These are phyloP conservation scores for Rafetus swinhoei DNA, from an alignment of 2,113 vertebrate species.

Conservation along the genomic window DNA sequence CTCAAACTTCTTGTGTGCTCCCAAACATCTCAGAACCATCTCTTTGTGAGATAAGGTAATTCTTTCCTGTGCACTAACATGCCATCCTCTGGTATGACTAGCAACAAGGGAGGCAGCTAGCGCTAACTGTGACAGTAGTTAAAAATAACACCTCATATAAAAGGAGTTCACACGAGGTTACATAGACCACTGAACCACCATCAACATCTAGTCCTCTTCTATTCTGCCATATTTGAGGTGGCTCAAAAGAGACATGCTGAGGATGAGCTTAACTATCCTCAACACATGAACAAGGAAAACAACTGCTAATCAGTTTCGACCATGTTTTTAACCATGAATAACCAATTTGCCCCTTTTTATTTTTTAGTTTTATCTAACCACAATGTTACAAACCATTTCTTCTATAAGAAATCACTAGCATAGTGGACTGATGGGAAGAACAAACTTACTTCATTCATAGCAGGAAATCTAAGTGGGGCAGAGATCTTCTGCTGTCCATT, in stretches of 20 bases:
- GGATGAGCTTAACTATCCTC: background rate
- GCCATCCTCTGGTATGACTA: background rate
- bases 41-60: background rate
- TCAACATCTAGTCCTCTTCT: background rate
- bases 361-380: background rate
- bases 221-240: background rate
- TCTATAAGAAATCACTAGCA: background rate
- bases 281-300: background rate
- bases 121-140: background rate
- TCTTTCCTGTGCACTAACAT: background rate
- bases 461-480: conserved; percentile 92
- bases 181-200: background rate
- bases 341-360: background rate
- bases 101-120: background rate
- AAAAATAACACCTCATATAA: background rate
- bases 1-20: background rate
- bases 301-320: background rate
- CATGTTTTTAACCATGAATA: background rate
- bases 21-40: background rate
- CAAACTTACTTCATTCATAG: conserved; percentile 92
- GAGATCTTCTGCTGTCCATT: conserved; percentile 96
- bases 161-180: background rate
- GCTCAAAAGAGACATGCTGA: background rate
- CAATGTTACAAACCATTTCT: background rate
- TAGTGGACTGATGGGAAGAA: background rate